Evolutionary conservation across 1,140 invertebrate species (phyloP), one percentile per base, ranked within the genome.

Genomic region (Yoshiicerus persimilis): DNA sequence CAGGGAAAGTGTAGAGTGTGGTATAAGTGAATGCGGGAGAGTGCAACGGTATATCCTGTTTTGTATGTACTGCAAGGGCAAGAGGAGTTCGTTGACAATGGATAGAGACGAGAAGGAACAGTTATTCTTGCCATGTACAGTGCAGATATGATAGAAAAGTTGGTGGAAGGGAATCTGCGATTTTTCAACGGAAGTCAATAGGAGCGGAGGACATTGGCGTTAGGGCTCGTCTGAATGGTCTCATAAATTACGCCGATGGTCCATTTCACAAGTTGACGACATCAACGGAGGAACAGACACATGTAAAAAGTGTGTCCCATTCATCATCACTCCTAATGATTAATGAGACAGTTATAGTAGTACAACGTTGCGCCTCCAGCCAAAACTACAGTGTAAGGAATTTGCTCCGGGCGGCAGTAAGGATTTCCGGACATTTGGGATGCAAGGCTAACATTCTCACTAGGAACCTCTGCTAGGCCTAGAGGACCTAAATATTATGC

Each of bases 211-310:
- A 47, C 27, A 87, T 34, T 62, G 62, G 75, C 38, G 39, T 77
- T 80, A 20, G 75, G 86, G 75, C 70, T 47, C 30, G 38, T 47
- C 86, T 87, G 86, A 87, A 87, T 87, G 86, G 56, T 39, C 64
- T 87, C 86, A 87, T 87, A 87, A 87, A 87, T 87, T 87, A 87
- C 86, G 36, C 34, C 66, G 86, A 87, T 87, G 66, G 86, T 87
- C 86, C 86, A 87, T 87, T 87, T 87, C 86, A 87, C 64, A 87
- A 87, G 86, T 87, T 87, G 86, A 87, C 86, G 86, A 87, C 86
- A 83, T 87, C 86, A 87, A 87, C 66, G 66, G 27, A 80, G 86
- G 36, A 87, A 32, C 56, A 86, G 84, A 86, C 84, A 86, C 84
- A 86, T 86, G 84, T 56, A 86, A 87, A 87, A 75, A 87, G 66